Base-by-base conservation (phyloP, 2,888 invertebrate species). In the Caenorhabditis auriculariae region DNA sequence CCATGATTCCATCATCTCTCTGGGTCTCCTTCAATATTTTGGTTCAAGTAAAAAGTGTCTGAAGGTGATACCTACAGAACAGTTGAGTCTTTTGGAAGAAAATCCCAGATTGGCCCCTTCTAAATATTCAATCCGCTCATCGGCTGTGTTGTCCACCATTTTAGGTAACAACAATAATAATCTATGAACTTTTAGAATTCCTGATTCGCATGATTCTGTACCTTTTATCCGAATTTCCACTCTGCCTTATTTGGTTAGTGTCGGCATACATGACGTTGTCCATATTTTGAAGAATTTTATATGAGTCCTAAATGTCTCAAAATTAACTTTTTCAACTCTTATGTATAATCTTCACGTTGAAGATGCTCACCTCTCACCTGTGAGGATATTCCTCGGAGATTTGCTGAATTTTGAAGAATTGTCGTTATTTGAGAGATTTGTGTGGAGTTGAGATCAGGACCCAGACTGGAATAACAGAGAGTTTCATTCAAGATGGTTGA, bases 41-140 rank as follows among this genome's bases (percentile, higher is more conserved):
- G 17, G 5, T 32, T 12, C 21, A 7, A 43, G 26, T 5, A 48
- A 6, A 38, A 15, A 26, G 5, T 48, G 28, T 7, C 17, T 44
- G 6, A 23, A 5, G 7, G 19, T 5, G 2, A 21, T 4, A 49
- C 56, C 42, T 26, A 44, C 49, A 12, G 35, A 19, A 27, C 63
- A 63, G n/a, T 63, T 44, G 2, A 62, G 44, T n/a, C 38, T 23
- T 19, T 51, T 54, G 0, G 62, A 52, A 29, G 41, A 45, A 28
- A 62, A 62, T 15, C 62, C 62, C 7, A 62, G 12, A 48, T 62
- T 62, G 32, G 5, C 42, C 9, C 62, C 58, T n/a, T 58, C 12
- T n/a, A 62, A 26, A 29, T 48, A 62, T 3, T 50, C 44, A 5
- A 62, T 62, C 1, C 38, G 23, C 0, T 26, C 19, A 12, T 47